phyloP scores from a whole-genome alignment of 2,113 vertebrate species.

The Hydropotes inermis region DNA sequence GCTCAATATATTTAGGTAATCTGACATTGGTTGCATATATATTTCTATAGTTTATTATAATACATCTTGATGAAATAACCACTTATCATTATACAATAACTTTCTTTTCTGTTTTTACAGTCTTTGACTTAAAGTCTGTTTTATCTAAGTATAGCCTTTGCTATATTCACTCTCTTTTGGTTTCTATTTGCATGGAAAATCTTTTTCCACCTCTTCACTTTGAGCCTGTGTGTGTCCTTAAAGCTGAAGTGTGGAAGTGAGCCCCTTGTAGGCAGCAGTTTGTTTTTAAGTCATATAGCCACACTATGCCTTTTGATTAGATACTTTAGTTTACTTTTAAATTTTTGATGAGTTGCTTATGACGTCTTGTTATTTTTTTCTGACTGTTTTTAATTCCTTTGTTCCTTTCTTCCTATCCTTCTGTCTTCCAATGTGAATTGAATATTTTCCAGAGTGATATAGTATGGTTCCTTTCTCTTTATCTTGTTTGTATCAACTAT shows the following conservation, averaged over 20 bases:
- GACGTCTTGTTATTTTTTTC: background rate
- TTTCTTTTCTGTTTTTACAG: background rate
- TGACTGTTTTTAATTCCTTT: background rate
- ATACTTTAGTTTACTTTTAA: background rate
- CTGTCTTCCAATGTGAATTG: background rate
- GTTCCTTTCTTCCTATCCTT: background rate
- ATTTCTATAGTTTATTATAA: background rate
- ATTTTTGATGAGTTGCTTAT: background rate
- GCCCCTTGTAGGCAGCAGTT: background rate
- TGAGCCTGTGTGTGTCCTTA: background rate
- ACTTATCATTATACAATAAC: background rate
- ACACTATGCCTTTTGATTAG: background rate
- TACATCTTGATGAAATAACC: background rate
- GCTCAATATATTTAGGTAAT: background rate
- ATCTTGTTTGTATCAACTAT: background rate
- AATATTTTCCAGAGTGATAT: background rate
- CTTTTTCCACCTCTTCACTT: background rate
- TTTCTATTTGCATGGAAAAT: background rate
- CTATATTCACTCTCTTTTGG: background rate
- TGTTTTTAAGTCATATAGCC: background rate
- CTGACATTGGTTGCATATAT: background rate
- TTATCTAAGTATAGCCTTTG: background rate
- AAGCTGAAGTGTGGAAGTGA: background rate
- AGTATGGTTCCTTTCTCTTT: background rate
- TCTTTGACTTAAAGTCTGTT: background rate